Conservation (phyloP, 2,888 invertebrate species). For the Pristionchus exspectatus region DNA sequence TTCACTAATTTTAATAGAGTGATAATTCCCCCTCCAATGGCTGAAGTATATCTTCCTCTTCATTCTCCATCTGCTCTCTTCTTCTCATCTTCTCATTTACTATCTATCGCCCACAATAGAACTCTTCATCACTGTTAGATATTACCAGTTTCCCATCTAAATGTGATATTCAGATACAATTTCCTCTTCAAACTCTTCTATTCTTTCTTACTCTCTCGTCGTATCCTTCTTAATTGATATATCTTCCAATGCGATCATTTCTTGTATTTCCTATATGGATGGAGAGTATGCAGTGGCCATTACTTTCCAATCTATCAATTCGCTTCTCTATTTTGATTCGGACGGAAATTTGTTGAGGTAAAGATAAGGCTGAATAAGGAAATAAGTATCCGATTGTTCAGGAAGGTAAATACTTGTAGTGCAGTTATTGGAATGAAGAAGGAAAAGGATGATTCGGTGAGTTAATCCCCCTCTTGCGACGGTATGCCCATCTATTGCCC, state of each 20-base stretch:
- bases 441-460: neutral
- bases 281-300: neutral
- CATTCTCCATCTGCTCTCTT: neutral
- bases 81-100: neutral
- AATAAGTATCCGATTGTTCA: neutral
- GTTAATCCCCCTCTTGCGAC: no score
- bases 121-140: slow-evolving; percentile 36
- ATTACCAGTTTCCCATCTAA: neutral
- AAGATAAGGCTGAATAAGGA: neutral
- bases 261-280: neutral
- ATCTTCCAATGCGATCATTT: neutral
- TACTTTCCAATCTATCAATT: neutral
- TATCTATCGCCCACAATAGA: neutral
- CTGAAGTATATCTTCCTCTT: neutral
- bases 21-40: slow-evolving; percentile 51
- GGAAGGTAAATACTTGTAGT: neutral
- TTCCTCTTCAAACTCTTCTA: neutral
- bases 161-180: neutral
- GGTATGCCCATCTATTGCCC: neutral
- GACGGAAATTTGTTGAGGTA: slow-evolving; percentile 14
- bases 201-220: neutral
- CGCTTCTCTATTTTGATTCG: neutral
- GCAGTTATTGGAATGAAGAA: neutral
- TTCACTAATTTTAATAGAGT: slow-evolving; percentile 31
- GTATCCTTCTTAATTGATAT: neutral